These are phyloP conservation scores for Typhlomys cinereus DNA, from an alignment of 2,113 vertebrate species.

Conservation along the genomic window DNA sequence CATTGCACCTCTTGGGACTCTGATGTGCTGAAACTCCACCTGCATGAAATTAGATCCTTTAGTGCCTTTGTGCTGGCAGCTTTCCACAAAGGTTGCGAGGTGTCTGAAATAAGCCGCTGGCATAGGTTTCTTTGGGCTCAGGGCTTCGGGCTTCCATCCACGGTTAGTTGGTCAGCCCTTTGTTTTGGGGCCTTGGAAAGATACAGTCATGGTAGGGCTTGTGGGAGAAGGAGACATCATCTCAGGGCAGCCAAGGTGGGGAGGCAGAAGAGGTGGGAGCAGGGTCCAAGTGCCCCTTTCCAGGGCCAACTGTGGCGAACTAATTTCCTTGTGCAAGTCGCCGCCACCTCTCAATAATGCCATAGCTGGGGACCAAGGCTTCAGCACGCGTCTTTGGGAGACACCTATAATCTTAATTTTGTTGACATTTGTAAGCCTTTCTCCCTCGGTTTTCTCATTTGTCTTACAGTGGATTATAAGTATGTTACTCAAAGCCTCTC, in stretches of 20 bases:
- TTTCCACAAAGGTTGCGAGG: not conserved
- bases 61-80: not conserved
- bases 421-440: not conserved
- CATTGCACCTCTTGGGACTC: not conserved
- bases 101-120: not conserved
- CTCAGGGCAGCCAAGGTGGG: not conserved
- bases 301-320: too few relatives aligned
- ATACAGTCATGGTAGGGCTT: accelerated
- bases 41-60: not conserved
- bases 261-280: not conserved
- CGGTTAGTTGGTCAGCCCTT: not conserved
- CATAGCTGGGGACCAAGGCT: not conserved
- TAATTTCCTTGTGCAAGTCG: not conserved
- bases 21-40: not conserved
- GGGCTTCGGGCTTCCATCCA: not conserved
- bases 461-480: not conserved
- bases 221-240: too few relatives aligned
- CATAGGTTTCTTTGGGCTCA: not conserved
- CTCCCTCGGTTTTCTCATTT: not conserved
- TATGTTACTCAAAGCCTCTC: too few relatives aligned
- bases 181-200: not conserved
- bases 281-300: not conserved
- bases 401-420: not conserved
- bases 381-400: not conserved
- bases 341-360: not conserved